Percentiles rank a stretch among this genome's conserved stretches.
These are phyloP conservation scores for Drosophila trapezifrons DNA, from an alignment of 1,140 invertebrate species.

Conservation along the genomic window DNA sequence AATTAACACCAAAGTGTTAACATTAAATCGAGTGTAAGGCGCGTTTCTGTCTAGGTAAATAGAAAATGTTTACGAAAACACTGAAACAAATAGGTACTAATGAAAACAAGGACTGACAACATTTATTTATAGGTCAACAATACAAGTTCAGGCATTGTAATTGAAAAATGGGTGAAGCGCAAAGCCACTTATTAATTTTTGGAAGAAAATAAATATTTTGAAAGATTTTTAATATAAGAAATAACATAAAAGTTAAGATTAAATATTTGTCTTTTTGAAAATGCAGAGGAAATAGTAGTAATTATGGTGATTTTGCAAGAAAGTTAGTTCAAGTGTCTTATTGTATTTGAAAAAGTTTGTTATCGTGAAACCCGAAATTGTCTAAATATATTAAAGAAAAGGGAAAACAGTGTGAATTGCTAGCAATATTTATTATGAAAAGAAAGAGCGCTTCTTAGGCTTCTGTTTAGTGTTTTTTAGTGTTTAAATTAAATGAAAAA, in stretches of 20 bases:
- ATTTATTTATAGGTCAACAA: constrained; percentile 1
- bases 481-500: not conserved
- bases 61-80: constrained; percentile 19
- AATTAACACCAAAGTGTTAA: constrained; percentile 31
- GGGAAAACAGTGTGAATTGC: not conserved
- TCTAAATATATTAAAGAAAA: not conserved
- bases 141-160: not conserved
- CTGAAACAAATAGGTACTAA: constrained; percentile 5
- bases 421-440: not conserved
- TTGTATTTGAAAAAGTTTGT: not conserved
- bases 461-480: constrained; percentile 1
- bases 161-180: not conserved
- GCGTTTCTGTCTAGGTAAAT: constrained; percentile 19
- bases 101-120: not conserved
- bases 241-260: not conserved
- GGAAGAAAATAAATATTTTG: not conserved
- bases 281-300: not conserved
- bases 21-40: constrained; percentile 14
- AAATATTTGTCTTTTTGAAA: not conserved
- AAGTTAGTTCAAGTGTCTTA: not conserved
- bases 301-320: not conserved
- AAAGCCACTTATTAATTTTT: not conserved
- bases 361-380: not conserved
- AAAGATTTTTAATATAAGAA: too few relatives aligned
- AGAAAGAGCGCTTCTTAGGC: not conserved